Evolutionary conservation across 2,797 vertebrate species (phyloP).

Genomic region (Columba guinea): DNA sequence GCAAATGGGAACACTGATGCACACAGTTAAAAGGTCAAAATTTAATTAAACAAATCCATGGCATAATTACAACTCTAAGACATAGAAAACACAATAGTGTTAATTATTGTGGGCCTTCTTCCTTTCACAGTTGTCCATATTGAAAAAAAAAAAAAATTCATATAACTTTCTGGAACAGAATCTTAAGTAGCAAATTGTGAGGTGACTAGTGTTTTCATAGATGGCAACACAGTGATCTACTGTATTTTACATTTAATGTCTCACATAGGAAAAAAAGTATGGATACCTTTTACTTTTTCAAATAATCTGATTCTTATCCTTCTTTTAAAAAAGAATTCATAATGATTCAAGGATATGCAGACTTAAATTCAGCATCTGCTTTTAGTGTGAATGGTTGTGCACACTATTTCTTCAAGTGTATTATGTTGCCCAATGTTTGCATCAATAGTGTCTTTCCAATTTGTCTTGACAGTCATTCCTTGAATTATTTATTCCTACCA

Average conservation of each 20-base stretch:
- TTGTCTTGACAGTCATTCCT: background rate
- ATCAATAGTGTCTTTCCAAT: background rate
- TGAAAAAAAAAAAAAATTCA: background rate
- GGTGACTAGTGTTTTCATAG: background rate
- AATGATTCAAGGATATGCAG: background rate
- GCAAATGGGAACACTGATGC: background rate
- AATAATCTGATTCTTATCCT: background rate
- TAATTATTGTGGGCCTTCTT: background rate
- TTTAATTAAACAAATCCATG: background rate
- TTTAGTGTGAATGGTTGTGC: background rate
- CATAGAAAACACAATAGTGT: background rate
- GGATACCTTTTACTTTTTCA: background rate
- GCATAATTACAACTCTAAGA: background rate
- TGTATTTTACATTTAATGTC: background rate
- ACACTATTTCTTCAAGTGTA: background rate
- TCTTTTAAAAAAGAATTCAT: background rate
- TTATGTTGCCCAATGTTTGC: background rate
- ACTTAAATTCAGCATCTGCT: background rate
- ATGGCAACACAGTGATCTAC: background rate
- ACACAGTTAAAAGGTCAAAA: background rate
- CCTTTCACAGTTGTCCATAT: background rate
- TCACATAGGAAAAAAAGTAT: accelerated
- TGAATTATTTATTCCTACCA: background rate
- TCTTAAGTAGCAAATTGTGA: background rate
- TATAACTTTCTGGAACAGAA: background rate